A percentile compares a stretch with the other conserved stretches of the same genome.
phyloP scores from a whole-genome alignment of 2,797 vertebrate species.

The Rhabdomys pumilio region DNA sequence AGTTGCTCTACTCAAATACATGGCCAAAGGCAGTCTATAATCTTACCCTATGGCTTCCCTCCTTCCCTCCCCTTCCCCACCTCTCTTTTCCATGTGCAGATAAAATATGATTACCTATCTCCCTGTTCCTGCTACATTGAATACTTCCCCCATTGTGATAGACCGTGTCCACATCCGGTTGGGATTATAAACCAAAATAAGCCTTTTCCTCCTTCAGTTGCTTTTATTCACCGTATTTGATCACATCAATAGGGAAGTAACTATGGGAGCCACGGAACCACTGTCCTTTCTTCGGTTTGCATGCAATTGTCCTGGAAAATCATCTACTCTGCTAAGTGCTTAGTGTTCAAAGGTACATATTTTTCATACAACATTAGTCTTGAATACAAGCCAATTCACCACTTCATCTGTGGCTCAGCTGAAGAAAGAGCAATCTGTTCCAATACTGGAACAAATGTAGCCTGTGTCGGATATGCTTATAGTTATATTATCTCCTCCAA shows the following conservation, averaged over 20 bases:
- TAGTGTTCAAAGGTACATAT: constrained; percentile 76
- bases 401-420: constrained; percentile 73
- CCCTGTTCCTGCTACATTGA: neutral
- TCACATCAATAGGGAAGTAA: neutral
- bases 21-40: neutral
- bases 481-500: neutral
- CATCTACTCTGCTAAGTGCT: constrained; percentile 58
- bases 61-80: neutral
- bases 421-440: constrained; percentile 75
- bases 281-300: neutral
- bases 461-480: neutral
- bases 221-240: neutral
- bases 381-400: constrained; percentile 73
- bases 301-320: neutral
- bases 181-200: neutral
- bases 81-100: neutral
- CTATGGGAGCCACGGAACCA: fast-evolving
- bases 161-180: too few relatives aligned
- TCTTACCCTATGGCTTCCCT: neutral
- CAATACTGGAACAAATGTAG: neutral
- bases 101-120: neutral
- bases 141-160: neutral
- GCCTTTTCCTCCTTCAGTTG: neutral
- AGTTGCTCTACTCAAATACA: neutral
- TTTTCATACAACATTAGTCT: constrained; percentile 78